Evolutionary conservation across 2,797 vertebrate species (phyloP).

Genomic region (Varecia variegata): DNA sequence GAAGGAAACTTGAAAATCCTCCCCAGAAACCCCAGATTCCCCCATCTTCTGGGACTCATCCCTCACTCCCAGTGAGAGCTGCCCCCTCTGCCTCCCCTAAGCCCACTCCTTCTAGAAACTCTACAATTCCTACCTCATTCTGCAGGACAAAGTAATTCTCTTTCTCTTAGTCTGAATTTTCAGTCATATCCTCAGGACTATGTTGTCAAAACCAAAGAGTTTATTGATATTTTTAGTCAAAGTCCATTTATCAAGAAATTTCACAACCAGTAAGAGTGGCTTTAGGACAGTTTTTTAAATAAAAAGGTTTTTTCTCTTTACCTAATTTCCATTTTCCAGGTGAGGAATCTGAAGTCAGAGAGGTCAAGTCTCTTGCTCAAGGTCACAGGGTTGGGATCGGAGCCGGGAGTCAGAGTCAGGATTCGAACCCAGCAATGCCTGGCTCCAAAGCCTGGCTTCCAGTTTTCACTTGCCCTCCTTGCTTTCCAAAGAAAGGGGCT

Average conservation of each 20-base stretch:
- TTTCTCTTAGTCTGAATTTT: not conserved
- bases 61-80: not conserved
- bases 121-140: not conserved
- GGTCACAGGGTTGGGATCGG: not conserved
- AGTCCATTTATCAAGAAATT: not conserved
- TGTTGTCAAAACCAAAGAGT: not conserved
- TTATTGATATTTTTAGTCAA: not conserved
- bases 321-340: not conserved
- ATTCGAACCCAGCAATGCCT: not conserved
- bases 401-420: not conserved
- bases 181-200: not conserved
- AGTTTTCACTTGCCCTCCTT: not conserved
- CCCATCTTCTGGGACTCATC: not conserved
- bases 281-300: not conserved
- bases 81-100: not conserved
- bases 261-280: not conserved
- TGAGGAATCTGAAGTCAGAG: not conserved
- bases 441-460: not conserved
- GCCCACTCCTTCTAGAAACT: not conserved
- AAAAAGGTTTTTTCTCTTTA: not conserved
- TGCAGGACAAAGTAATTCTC: not conserved
- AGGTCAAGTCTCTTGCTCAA: not conserved
- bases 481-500: not conserved
- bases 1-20: not conserved
- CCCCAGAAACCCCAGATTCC: not conserved